phyloP scores from a whole-genome alignment of 2,888 invertebrate genomes.

The Sceliomorpha sp. region DNA sequence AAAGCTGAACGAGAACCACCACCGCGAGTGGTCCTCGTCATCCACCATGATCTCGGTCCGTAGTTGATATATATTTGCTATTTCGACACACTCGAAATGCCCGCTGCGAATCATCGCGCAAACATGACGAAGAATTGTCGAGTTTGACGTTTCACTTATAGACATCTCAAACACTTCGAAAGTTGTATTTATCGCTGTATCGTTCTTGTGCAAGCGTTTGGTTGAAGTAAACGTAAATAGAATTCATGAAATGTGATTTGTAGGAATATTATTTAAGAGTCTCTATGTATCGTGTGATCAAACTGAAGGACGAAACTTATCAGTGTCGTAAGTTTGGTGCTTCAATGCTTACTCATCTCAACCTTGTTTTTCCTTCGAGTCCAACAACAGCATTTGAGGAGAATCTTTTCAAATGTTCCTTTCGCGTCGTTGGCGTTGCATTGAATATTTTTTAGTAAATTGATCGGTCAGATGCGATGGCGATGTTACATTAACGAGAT shows the following conservation, averaged over 20 bases:
- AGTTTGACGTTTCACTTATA: conserved; percentile 33
- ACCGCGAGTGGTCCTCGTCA: conserved; percentile 45
- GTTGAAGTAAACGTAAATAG: background rate
- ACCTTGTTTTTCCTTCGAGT: no score
- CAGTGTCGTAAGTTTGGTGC: no score
- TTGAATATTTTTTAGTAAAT: conserved; percentile 9
- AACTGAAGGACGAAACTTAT: no score
- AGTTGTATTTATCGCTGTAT: conserved; percentile 13
- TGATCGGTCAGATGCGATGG: conserved; percentile 18
- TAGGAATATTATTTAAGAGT: no score
- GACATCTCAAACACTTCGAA: conserved; percentile 8
- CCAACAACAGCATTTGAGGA: no score
- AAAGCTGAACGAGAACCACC: conserved; percentile 12
- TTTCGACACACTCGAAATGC: conserved; percentile 48
- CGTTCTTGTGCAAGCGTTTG: conserved; percentile 20
- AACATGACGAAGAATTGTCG: conserved; percentile 28
- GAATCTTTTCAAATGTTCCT: no score
- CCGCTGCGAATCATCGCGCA: conserved; percentile 55
- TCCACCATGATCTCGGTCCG: conserved; percentile 63
- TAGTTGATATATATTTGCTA: conserved; percentile 55
- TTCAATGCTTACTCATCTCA: no score
- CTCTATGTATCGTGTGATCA: no score
- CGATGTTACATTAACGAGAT: conserved; percentile 56
- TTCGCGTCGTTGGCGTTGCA: conserved; percentile 3
- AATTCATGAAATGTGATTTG: no score